Percentiles rank a stretch among this genome's conserved stretches.
phyloP scores from a whole-genome alignment of 2,888 invertebrate species.

The Lottia scabra region DNA sequence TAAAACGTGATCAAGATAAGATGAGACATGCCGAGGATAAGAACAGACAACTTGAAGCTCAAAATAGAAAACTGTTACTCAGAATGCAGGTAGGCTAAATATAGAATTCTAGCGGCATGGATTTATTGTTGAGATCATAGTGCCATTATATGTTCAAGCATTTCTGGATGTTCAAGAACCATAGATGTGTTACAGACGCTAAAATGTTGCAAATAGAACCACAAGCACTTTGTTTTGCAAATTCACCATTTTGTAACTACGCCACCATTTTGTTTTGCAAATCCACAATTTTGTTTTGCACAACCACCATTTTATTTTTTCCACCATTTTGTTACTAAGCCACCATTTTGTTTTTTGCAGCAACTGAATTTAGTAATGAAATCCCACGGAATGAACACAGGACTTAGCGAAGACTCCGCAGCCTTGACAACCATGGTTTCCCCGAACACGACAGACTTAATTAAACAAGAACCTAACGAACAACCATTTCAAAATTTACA shows the following conservation, averaged over 20 bases:
- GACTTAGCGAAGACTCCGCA: conserved; percentile 37
- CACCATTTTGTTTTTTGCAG: conserved; percentile 37
- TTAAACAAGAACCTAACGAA: conserved; percentile 24
- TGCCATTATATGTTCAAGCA: too few relatives aligned
- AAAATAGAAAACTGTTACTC: conserved; percentile 84
- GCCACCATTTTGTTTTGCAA: not conserved
- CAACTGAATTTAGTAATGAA: conserved; percentile 60
- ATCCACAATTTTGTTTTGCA: not conserved
- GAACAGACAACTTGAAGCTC: conserved; percentile 84
- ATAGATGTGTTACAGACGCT: too few relatives aligned
- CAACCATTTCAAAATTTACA: not conserved
- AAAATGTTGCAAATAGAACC: too few relatives aligned
- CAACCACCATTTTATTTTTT: not conserved
- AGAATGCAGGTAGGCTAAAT: conserved; percentile 85
- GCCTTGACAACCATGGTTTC: conserved; percentile 35
- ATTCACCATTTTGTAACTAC: too few relatives aligned
- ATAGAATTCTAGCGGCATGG: too few relatives aligned
- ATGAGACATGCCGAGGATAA: conserved; percentile 83
- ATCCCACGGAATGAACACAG: conserved; percentile 46
- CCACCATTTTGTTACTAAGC: not conserved
- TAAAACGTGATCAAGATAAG: conserved; percentile 78
- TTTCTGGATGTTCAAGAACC: too few relatives aligned
- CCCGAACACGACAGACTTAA: conserved; percentile 23
- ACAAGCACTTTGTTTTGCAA: too few relatives aligned
- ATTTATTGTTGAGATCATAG: too few relatives aligned